Base-by-base conservation (phyloP, 1,140 invertebrate genomes). In the Solenopsis invicta region DNA sequence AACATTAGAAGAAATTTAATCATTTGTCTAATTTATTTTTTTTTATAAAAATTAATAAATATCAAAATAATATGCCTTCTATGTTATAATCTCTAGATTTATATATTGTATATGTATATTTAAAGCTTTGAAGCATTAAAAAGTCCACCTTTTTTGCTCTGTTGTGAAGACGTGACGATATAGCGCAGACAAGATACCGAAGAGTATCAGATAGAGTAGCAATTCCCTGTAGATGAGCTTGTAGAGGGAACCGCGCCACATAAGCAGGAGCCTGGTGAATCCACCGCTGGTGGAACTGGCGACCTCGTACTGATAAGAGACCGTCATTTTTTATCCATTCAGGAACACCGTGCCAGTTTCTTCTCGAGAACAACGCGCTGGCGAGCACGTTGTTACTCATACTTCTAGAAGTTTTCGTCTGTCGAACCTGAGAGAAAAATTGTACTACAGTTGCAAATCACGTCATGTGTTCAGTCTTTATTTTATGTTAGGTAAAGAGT, bases 191-290 rank as follows among this genome's bases (percentile, higher is more conserved):
- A 98, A 95, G 21, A 93, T 71, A 2, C 95, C 95, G 91, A 97
- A 98, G 1, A 96, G 88, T 5, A 95, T 69, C 21, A 96, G 91
- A 92, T 97, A 98, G 13, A 98, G 93, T 2, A 97, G 56, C 12
- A 97, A 94, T 93, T 98, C 97, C 66, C 96, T 95, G 93, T 97
- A 98, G 78, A 98, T 96, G 12, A 97, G 95, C 90, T 98, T 98
- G 95, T 97, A 98, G 8, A 98, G 95, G 86, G 97, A 97, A 45
- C 97, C 97, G 88, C 96, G 95, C 97, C 97, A 98, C 95, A 97
- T 96, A 94, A 97, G 97, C 9, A 98, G 94, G 8, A 98, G 95
- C 69, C 96, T 95, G 48, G 97, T 96, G 94, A 97, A 97, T 29
- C 97, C 97, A 72, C 97, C 97, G 69, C 96, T 96, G 54, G 96